Percentiles rank a stretch among this genome's conserved stretches.
phyloP scores from a whole-genome alignment of 1,140 invertebrate species.

The Pseudomyrmex gracilis region DNA sequence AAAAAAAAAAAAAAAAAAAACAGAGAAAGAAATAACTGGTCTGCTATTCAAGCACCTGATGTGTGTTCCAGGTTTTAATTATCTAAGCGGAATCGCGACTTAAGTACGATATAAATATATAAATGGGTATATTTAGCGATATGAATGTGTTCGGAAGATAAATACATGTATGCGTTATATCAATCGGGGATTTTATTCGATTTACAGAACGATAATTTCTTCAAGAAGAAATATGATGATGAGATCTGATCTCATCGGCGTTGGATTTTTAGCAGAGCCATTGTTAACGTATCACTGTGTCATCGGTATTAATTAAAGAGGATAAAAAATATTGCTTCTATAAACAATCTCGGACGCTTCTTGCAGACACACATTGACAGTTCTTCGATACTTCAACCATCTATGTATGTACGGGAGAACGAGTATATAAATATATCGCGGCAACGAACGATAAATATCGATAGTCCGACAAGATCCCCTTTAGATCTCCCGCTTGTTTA shows the following conservation, averaged over 20 bases:
- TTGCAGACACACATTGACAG: conserved; percentile 17
- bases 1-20: no score
- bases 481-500: conserved; percentile 21
- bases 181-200: background rate
- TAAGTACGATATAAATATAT: background rate
- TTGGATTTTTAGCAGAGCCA: background rate
- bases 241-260: background rate
- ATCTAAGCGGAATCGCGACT: background rate
- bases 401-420: no score
- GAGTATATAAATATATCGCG: conserved; percentile 6
- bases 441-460: conserved; percentile 31
- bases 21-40: no score
- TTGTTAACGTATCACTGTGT: background rate
- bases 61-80: background rate
- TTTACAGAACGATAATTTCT: background rate
- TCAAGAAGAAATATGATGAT: background rate
- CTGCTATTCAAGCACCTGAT: no score
- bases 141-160: background rate
- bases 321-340: conserved; percentile 12
- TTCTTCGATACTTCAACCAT: conserved; percentile 33
- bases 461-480: background rate
- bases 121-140: background rate
- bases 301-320: conserved; percentile 11
- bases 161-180: background rate
- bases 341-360: conserved; percentile 17